Evolutionary conservation across 2,888 invertebrate genomes (phyloP).

Genomic region (Cheiracanthium punctorium): DNA sequence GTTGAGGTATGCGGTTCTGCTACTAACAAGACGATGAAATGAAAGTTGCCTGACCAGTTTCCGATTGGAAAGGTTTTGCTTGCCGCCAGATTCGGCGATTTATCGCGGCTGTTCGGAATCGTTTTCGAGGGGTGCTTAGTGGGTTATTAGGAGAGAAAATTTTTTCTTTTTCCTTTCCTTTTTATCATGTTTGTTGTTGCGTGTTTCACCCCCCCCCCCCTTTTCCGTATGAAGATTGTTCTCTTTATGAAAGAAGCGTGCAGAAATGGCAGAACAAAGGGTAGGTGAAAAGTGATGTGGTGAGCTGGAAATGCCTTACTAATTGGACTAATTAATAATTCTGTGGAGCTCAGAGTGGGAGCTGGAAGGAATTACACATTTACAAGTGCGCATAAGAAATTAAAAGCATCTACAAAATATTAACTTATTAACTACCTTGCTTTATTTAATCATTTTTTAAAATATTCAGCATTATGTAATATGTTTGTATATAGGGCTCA

Average conservation of each 20-base stretch:
- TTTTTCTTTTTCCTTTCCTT: too few relatives aligned
- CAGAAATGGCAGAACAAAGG: constrained; percentile 3
- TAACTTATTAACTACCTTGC: too few relatives aligned
- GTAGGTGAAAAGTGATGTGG: neutral
- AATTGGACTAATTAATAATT: too few relatives aligned
- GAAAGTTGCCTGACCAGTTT: constrained; percentile 59
- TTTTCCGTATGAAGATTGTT: neutral
- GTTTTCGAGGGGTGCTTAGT: neutral
- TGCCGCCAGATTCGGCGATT: neutral
- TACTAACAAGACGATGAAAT: constrained; percentile 67
- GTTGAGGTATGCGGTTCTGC: constrained; percentile 67
- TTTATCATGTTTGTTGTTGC: too few relatives aligned
- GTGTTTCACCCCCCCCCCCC: too few relatives aligned
- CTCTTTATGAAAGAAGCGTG: constrained; percentile 2
- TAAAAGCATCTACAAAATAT: too few relatives aligned
- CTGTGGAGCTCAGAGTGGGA: too few relatives aligned
- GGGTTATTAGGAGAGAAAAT: neutral
- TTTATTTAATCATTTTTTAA: too few relatives aligned
- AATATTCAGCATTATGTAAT: too few relatives aligned
- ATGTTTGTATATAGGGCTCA: too few relatives aligned
- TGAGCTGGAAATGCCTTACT: neutral
- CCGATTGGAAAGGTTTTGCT: neutral
- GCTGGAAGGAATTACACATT: too few relatives aligned
- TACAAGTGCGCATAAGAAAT: too few relatives aligned
- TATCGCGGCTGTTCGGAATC: neutral